These are phyloP conservation scores for Neoscelio sp. DNA, from an alignment of 2,888 invertebrate species.

Conservation along the genomic window DNA sequence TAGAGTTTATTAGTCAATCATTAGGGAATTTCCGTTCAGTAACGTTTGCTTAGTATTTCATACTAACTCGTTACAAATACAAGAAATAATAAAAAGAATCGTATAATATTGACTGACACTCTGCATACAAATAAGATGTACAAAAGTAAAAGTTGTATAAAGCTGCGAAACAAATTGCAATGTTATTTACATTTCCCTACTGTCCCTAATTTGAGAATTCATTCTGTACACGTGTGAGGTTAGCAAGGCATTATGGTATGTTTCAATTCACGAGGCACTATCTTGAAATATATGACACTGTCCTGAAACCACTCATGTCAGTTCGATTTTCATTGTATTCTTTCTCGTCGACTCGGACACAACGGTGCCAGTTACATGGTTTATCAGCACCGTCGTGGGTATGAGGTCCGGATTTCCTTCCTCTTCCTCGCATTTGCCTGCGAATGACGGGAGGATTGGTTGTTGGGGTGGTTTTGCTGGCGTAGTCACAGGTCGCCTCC, in stretches of 20 bases:
- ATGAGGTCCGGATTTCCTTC: conserved; percentile 82
- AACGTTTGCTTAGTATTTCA: no score
- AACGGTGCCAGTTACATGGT: conserved; percentile 78
- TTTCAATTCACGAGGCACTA: conserved; percentile 69
- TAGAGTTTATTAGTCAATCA: no score
- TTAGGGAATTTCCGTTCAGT: no score
- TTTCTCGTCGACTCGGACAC: conserved; percentile 62
- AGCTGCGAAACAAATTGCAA: conserved; percentile 5
- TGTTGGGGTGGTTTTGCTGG: conserved; percentile 77
- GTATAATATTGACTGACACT: no score
- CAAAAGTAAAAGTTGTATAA: conserved; percentile 12
- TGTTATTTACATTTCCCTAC: conserved; percentile 58
- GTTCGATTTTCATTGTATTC: conserved; percentile 65
- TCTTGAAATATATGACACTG: conserved; percentile 63
- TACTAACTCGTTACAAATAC: no score
- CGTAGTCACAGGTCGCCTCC: conserved; percentile 80
- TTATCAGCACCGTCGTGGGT: conserved; percentile 80
- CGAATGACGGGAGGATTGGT: conserved; percentile 71
- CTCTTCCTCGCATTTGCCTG: conserved; percentile 77
- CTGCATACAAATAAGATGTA: no score
- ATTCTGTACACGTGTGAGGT: conserved; percentile 66
- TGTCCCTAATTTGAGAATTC: conserved; percentile 51
- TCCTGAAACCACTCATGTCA: conserved; percentile 61
- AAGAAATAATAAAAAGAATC: no score
- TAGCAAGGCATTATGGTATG: conserved; percentile 68